These are phyloP conservation scores for Theropithecus gelada DNA, from an alignment of 2,113 vertebrate species.

Conservation along the genomic window DNA sequence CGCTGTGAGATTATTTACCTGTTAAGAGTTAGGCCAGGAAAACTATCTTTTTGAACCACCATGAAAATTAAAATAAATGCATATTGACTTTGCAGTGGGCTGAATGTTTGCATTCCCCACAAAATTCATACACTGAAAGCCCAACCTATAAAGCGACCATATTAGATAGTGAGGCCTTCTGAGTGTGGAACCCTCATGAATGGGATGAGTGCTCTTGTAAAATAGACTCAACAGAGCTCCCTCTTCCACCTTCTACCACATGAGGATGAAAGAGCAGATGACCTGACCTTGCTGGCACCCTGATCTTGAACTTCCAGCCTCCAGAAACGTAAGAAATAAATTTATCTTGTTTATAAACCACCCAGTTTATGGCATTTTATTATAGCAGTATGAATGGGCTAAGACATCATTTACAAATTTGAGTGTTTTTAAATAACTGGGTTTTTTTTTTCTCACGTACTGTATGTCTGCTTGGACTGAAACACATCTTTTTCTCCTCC, in stretches of 20 bases:
- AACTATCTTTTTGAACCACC: background rate
- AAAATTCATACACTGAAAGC: background rate
- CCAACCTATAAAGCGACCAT: background rate
- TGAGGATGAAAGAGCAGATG: background rate
- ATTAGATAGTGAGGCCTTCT: background rate
- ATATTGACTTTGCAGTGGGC: background rate
- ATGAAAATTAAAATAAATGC: background rate
- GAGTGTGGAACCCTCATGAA: background rate
- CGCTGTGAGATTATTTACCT: background rate
- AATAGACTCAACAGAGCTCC: background rate
- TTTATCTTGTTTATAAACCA: background rate
- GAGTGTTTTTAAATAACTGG: background rate
- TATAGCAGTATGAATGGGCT: background rate
- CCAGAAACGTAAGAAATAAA: background rate
- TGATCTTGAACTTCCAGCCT: background rate
- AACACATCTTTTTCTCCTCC: background rate
- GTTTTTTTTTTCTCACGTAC: background rate
- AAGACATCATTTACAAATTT: background rate
- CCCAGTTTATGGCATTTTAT: background rate
- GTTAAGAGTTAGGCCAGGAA: background rate
- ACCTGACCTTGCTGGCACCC: rapidly evolving
- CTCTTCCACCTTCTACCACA: rapidly evolving
- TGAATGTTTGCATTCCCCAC: background rate
- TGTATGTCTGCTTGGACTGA: background rate
- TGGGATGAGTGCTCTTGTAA: background rate